Base-by-base conservation (phyloP, 2,888 invertebrate species). In the Diarsia rubi region DNA sequence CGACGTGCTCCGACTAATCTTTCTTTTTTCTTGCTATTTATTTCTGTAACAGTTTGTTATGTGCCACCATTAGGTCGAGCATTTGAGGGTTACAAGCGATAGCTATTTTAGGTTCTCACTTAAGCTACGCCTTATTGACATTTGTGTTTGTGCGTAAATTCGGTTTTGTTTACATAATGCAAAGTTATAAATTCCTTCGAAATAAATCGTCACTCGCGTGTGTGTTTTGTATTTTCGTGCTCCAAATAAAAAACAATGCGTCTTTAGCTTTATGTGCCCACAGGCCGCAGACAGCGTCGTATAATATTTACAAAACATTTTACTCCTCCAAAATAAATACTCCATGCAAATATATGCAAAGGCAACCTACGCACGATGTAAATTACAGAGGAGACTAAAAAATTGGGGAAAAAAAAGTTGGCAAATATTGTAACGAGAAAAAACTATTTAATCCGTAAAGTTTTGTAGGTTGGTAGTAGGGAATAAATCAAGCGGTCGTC, bases 371-470 rank as follows among this genome's bases (percentile, higher is more conserved):
- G 82, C 86, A 85, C 76, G 77, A 77, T 79, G 81, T 88, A 87
- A 90, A 90, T 91, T 89, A 90, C 86, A 88, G 75, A 80, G 75
- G 72, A 69, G 74, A 81, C 85, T 81, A 83, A 86, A 85, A 89
- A 87, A 87, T 81, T 84, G 75, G 72, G 78, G 76, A 81, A 85
- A 88, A 88, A 85, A 84, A 85, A 78, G 82, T 87, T 91, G 91
- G 91, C 91, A 91, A 90, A 91, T 91, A 90, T 90, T 90, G 85
- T 87, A 84, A 83, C 76, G 81, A 93, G 91, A 94, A 93, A 94
- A 94, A 94, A 95, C 94, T 94, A 94, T 95, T 95, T 95, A 95
- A 96, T 95, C 93, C 93, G 91, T 91, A 92, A 94, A 95, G 92
- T 96, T 96, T 94, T 93, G 95, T 96, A 95, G 95, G 96, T 95